Conservation (phyloP, 1,140 invertebrate species). For the Hypothenemus hampei region DNA sequence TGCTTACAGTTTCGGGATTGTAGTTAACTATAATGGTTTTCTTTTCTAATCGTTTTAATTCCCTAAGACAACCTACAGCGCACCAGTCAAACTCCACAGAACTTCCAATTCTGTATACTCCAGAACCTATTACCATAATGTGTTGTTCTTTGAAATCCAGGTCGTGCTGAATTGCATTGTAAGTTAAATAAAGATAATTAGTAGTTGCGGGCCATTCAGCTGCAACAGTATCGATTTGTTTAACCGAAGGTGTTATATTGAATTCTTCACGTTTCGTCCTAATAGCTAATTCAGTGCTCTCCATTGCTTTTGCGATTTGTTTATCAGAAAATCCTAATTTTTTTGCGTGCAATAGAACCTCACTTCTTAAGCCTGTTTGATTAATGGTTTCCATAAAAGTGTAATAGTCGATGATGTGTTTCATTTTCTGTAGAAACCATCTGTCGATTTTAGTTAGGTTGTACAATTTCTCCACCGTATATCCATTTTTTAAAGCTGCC, state of each 20-base stretch:
- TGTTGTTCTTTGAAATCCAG: constrained; percentile 75
- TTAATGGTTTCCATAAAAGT: constrained; percentile 57
- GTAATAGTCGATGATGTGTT: constrained; percentile 81
- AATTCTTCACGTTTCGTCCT: constrained; percentile 68
- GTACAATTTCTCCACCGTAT: constrained; percentile 79
- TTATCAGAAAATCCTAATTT: constrained; percentile 96
- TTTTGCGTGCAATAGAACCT: constrained; percentile 77
- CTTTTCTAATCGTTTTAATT: constrained; percentile 76
- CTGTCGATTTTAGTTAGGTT: constrained; percentile 93
- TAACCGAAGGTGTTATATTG: constrained; percentile 81
- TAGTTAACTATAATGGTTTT: constrained; percentile 99
- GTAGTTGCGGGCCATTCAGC: constrained; percentile 98
- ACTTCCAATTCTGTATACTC: constrained; percentile 97
- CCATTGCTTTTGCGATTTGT: constrained; percentile 84
- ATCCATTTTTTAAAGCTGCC: constrained; percentile 78
- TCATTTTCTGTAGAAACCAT: constrained; percentile 96
- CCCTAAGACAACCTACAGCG: constrained; percentile 91
- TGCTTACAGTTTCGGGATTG: constrained; percentile 99
- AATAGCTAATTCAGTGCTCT: constrained; percentile 80
- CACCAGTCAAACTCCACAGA: constrained; percentile 99
- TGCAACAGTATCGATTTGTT: constrained; percentile 99
- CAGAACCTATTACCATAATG: constrained; percentile 88
- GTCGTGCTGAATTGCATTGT: constrained; percentile 87
- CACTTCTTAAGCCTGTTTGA: constrained; percentile 54
- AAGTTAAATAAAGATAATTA: constrained; percentile 97